Conservation (phyloP, 2,113 vertebrate genomes). For the Tricholaema leucomelas region DNA sequence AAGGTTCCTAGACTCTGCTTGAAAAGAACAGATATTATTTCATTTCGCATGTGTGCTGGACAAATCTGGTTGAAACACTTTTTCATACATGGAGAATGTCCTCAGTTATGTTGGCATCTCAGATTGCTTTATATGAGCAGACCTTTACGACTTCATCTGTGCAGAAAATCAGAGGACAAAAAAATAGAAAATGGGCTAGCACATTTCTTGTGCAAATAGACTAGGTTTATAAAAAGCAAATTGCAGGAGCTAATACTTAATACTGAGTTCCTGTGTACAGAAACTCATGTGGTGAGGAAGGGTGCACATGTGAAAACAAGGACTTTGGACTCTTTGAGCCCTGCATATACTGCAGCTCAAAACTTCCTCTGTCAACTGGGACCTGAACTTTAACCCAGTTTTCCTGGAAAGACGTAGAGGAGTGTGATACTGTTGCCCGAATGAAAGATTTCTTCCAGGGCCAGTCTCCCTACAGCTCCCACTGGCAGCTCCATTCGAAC, state of each 20-base stretch:
- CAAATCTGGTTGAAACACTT: not conserved
- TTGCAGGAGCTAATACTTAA: not conserved
- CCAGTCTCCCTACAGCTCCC: not conserved
- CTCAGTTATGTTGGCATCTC: not conserved
- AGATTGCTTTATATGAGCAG: not conserved
- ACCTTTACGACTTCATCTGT: fast-evolving
- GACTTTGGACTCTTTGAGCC: not conserved
- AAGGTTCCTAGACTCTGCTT: not conserved
- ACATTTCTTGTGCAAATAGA: not conserved
- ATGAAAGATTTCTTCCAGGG: not conserved
- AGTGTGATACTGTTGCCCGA: not conserved
- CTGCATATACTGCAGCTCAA: not conserved
- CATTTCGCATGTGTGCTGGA: not conserved
- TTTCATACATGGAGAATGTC: not conserved
- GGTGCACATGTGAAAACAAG: not conserved
- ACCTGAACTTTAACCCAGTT: not conserved
- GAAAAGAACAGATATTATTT: not conserved
- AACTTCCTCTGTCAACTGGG: not conserved
- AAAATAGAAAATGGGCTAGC: not conserved
- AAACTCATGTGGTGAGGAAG: not conserved
- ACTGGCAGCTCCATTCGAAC: not conserved
- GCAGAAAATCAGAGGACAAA: not conserved
- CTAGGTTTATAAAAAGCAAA: not conserved
- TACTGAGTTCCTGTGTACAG: not conserved
- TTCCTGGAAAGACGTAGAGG: not conserved